Conservation (phyloP, 2,113 vertebrate genomes). For the Cinclus cinclus region DNA sequence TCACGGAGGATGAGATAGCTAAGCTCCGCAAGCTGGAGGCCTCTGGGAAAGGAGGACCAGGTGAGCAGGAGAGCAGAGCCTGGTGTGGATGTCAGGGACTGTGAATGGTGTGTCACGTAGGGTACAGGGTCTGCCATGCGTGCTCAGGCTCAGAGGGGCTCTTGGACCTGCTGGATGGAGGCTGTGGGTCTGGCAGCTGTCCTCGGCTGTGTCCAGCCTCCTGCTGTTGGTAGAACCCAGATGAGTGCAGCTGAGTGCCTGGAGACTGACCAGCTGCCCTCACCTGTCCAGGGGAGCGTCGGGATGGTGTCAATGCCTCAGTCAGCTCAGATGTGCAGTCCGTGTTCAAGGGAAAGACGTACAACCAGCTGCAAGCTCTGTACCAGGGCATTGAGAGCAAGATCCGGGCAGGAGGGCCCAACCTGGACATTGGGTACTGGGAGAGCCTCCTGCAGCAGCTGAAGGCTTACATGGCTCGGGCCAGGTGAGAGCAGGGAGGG, state of each 20-base stretch:
- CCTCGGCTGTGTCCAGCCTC: neutral
- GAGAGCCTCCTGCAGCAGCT: slow-evolving; percentile 96
- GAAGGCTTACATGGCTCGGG: slow-evolving; percentile 93
- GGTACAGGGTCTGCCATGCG: rapidly evolving
- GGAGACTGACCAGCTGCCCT: rapidly evolving
- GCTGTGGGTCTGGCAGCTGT: neutral
- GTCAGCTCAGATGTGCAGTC: slow-evolving; percentile 92
- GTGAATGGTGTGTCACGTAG: neutral
- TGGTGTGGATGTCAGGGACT: too few relatives aligned
- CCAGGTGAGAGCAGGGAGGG: slow-evolving; percentile 76
- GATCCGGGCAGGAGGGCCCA: slow-evolving; percentile 90
- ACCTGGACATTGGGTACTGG: slow-evolving; percentile 98
- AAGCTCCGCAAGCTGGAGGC: slow-evolving; percentile 95
- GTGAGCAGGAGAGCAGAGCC: slow-evolving; percentile 49
- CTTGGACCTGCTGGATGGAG: neutral
- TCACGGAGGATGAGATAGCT: slow-evolving; percentile 95
- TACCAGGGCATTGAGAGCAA: slow-evolving; percentile 93
- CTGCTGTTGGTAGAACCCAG: rapidly evolving
- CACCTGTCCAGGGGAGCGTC: slow-evolving; percentile 83
- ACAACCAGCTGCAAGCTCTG: slow-evolving; percentile 93
- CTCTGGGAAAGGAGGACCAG: slow-evolving; percentile 93
- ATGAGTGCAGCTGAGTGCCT: rapidly evolving
- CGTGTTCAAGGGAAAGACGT: slow-evolving; percentile 97
- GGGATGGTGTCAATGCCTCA: slow-evolving; percentile 93
- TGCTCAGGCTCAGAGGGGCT: neutral